Base-by-base conservation (phyloP, 2,113 vertebrate genomes). In the Rhea americana region DNA sequence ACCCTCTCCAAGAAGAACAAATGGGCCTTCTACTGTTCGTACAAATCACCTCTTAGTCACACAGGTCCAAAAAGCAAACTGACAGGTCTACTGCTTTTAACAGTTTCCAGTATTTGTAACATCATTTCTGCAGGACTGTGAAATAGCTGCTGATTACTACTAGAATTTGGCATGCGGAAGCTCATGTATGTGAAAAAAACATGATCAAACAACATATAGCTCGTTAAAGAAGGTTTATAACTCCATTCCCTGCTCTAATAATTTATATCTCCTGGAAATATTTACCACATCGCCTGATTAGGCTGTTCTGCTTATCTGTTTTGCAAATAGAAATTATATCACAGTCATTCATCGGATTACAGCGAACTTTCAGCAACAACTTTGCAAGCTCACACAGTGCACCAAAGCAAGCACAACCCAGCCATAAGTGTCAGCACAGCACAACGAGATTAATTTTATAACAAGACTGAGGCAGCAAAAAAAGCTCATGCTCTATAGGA, bases 281-380 rank as follows among this genome's bases (percentile, higher is more conserved):
- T 87, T 96, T 95, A 96, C 87, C 78, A 63, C 82, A 93, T 89
- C 94, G 95, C 92, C 70, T 72, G 95, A 97, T 96, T 93, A 94
- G 85, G 80, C 58, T 87, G 92, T 96, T 81, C 82, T 97, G 95
- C 97, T 97, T 95, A 90, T 94, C 45, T 97, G 93, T 96, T 96
- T 97, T 95, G 85, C 95, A 96, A 97, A 97, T 91, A 96, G 81
- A 96, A 95, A 97, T 97, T 93, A 97, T 93, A 89, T 92, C 93
- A 95, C 96, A 97, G 95, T 96, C 97, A 96, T 91, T 87, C 17
- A 18, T 80, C 85, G 89, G 56, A 79, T 48, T 96, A 96, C 89
- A 93, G 90, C 73, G 89, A 96, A 94, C 67, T 84, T 92, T 89
- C 63, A 94, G 96, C 97, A 97, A 96, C 85, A 97, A 93, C 94